Percentiles rank a stretch among this genome's conserved stretches.
phyloP scores from a whole-genome alignment of 2,113 vertebrate genomes.

The Malurus cyaneus region DNA sequence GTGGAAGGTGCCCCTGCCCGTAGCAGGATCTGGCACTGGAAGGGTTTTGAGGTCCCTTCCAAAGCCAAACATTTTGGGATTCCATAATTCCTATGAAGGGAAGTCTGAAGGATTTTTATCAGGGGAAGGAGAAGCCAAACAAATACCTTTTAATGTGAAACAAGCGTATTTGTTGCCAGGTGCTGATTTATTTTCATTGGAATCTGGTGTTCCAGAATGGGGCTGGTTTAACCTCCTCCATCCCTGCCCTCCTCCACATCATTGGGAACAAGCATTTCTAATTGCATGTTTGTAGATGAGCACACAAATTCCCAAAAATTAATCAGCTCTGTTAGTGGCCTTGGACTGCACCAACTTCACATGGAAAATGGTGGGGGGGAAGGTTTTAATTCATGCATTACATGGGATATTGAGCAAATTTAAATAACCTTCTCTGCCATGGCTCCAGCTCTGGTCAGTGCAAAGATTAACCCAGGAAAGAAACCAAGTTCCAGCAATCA shows the following conservation, averaged over 20 bases:
- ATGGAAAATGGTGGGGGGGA: fast-evolving
- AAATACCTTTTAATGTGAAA: background rate
- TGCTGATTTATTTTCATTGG: background rate
- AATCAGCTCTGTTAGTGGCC: background rate
- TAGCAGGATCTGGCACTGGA: background rate
- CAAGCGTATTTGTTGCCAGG: background rate
- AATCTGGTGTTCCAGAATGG: background rate
- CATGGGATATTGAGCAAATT: background rate
- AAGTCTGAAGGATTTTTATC: background rate
- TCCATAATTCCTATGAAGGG: background rate
- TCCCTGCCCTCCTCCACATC: background rate
- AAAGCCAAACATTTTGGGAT: background rate
- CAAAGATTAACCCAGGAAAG: background rate
- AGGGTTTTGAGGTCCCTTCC: background rate
- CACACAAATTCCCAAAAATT: background rate
- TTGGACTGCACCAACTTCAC: background rate
- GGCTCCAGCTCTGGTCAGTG: background rate
- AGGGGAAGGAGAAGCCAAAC: background rate
- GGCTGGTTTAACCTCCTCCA: background rate
- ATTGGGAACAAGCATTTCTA: background rate
- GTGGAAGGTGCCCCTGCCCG: background rate
- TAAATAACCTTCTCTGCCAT: background rate
- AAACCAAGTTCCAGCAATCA: background rate
- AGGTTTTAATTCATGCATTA: background rate
- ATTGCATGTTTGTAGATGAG: background rate